These are phyloP conservation scores for Frankliniella intonsa DNA, from an alignment of 2,888 invertebrate species.

Conservation along the genomic window DNA sequence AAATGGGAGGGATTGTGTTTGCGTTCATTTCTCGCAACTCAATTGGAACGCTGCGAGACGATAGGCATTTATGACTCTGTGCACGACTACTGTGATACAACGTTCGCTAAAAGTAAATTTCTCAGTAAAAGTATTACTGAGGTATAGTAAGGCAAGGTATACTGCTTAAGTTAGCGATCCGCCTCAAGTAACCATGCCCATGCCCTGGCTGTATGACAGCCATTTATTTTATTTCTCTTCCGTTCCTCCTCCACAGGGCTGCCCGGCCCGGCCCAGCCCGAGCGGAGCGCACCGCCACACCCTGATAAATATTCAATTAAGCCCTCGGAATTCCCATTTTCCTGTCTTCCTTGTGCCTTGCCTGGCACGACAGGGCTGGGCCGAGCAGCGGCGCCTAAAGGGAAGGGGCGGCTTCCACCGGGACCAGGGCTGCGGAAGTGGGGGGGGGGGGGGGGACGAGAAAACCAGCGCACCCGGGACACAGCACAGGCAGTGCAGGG, in stretches of 20 bases:
- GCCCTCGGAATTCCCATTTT: background rate
- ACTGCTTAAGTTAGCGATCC: background rate
- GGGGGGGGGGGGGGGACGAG: background rate
- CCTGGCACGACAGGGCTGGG: background rate
- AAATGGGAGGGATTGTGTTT: no score
- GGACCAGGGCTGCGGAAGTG: background rate
- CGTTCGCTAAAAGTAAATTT: no score
- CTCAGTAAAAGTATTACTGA: no score
- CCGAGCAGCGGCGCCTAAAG: no score
- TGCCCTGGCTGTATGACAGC: background rate
- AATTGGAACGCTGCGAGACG: no score
- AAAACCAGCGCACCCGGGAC: no score
- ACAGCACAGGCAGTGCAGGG: background rate
- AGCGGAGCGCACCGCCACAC: background rate
- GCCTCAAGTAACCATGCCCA: background rate
- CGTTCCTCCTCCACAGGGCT: no score
- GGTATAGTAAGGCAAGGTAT: no score
- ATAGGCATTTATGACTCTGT: no score
- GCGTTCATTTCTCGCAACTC: no score
- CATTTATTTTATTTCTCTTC: background rate
- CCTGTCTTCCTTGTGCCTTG: background rate
- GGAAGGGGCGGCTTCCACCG: no score
- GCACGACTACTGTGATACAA: no score
- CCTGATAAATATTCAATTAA: constrained; percentile 10
- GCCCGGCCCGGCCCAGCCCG: background rate